Percentiles rank a stretch among this genome's conserved stretches.
Conservation (phyloP, 2,888 invertebrate species). For the Drosophila tripunctata region DNA sequence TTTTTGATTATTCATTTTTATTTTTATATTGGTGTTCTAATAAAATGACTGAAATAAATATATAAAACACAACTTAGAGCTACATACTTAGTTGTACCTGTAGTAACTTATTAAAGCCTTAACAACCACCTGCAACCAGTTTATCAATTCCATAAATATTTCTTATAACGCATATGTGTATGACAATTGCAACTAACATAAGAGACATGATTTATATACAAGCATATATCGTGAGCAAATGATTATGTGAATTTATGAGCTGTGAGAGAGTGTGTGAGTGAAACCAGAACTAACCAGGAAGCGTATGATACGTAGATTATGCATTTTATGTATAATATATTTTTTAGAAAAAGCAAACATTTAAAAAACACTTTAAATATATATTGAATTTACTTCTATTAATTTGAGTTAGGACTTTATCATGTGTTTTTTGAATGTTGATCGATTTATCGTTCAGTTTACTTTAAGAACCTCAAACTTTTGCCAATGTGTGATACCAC, state of each 20-base stretch:
- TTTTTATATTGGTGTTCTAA: slow-evolving; percentile 25
- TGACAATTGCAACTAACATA: slow-evolving; percentile 15
- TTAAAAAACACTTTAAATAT: no score
- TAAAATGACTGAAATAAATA: slow-evolving; percentile 33
- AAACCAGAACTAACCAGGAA: background rate
- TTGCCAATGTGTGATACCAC: no score
- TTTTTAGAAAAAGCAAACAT: no score
- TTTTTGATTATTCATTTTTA: slow-evolving; percentile 2
- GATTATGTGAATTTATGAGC: slow-evolving; percentile 6
- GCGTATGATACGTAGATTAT: no score
- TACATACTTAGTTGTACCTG: slow-evolving; percentile 33
- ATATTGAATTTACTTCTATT: no score
- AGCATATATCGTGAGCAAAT: slow-evolving; percentile 21
- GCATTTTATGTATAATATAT: no score
- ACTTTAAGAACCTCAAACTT: slow-evolving; percentile 21
- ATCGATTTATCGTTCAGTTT: background rate
- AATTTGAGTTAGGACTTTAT: no score
- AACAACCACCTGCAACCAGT: slow-evolving; percentile 48
- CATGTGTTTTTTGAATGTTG: no score
- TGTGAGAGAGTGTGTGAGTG: slow-evolving; percentile 14
- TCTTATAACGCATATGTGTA: background rate
- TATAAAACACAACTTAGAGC: slow-evolving; percentile 37
- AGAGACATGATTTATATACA: slow-evolving; percentile 23
- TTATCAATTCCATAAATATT: slow-evolving; percentile 13
- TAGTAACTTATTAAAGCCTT: no score